Conservation (phyloP, 2,888 invertebrate species). For the Lasius fuliginosus region DNA sequence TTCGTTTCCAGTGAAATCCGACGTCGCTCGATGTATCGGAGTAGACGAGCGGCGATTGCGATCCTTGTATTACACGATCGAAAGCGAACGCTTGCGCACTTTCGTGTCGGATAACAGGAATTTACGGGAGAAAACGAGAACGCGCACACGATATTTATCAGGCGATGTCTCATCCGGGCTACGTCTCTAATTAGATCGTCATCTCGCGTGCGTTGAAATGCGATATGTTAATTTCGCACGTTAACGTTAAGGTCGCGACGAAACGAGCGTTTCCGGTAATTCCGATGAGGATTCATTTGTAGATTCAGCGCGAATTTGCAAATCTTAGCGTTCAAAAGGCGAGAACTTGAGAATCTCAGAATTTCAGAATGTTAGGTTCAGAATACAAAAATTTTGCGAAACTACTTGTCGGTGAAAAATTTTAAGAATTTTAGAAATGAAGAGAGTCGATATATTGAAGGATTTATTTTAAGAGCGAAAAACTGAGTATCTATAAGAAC, state of each 20-base stretch:
- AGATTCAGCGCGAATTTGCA: not conserved
- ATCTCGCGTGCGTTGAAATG: conserved; percentile 18
- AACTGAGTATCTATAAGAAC: not conserved
- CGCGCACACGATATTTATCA: not conserved
- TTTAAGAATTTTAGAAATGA: not conserved
- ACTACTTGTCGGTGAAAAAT: not conserved
- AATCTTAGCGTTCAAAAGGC: not conserved
- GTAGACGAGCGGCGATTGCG: not conserved
- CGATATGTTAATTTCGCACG: conserved; percentile 34
- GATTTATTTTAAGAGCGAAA: not conserved
- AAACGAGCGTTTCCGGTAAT: conserved; percentile 32
- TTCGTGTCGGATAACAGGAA: conserved; percentile 7
- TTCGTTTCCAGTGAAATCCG: conserved; percentile 14
- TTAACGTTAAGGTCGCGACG: conserved; percentile 28
- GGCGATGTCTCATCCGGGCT: conserved; percentile 8
- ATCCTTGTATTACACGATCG: conserved; percentile 23
- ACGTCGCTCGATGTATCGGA: conserved; percentile 13
- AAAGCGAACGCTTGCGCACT: conserved; percentile 23
- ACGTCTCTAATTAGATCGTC: conserved; percentile 21
- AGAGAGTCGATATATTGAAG: not conserved
- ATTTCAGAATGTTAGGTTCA: not conserved
- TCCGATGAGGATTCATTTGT: not conserved
- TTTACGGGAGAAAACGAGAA: not conserved
- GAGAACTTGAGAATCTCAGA: not conserved
- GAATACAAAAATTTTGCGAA: not conserved